These are phyloP conservation scores for Battus philenor DNA, from an alignment of 1,140 invertebrate genomes.

Conservation along the genomic window DNA sequence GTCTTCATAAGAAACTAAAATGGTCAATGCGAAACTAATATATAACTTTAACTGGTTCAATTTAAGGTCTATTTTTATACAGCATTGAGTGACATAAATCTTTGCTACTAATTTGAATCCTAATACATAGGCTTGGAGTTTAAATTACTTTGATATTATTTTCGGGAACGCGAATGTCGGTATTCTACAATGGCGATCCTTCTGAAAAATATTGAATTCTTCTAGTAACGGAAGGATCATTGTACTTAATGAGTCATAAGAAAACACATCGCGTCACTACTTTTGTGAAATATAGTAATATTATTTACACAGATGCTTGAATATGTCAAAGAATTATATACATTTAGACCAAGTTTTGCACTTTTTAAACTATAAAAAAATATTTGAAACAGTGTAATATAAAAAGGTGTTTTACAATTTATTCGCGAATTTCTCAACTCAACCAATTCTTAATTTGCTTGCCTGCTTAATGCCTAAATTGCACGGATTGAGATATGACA, in stretches of 20 bases:
- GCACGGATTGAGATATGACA: too few species aligned
- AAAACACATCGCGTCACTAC: conserved; percentile 1
- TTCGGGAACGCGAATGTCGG: conserved; percentile 22
- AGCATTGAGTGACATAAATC: conserved; percentile 1
- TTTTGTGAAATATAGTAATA: too few species aligned
- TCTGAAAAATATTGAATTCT: conserved; percentile 22
- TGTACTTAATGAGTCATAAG: conserved; percentile 8
- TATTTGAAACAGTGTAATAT: too few species aligned
- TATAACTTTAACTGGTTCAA: not conserved
- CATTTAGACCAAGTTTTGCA: too few species aligned
- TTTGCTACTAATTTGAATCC: conserved; percentile 15
- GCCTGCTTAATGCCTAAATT: too few species aligned
- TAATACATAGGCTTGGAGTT: conserved; percentile 19
- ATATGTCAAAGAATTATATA: too few species aligned
- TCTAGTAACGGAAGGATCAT: conserved; percentile 14
- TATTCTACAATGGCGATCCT: conserved; percentile 25
- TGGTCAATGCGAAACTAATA: not conserved
- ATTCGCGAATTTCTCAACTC: too few species aligned
- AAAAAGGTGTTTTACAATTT: too few species aligned
- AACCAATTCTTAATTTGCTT: too few species aligned
- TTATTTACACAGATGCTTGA: too few species aligned
- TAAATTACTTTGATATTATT: conserved; percentile 18
- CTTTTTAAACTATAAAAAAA: too few species aligned
- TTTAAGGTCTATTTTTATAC: not conserved
- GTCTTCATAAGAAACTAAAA: conserved; percentile 18